phyloP scores from a whole-genome alignment of 2,113 vertebrate species.

The Camelus dromedarius region DNA sequence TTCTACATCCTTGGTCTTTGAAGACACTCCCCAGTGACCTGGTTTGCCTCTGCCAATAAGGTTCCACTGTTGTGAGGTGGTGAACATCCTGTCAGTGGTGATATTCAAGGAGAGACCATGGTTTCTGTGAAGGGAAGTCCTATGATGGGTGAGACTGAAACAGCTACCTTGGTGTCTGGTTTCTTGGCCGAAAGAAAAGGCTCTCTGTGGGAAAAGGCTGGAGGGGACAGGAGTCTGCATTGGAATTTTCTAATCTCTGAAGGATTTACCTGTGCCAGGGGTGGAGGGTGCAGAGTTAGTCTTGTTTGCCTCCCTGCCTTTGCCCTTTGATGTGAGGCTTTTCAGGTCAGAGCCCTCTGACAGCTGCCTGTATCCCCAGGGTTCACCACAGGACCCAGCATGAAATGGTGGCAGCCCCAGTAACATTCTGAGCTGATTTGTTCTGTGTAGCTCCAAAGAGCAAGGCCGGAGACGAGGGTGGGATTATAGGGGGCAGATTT shows the following conservation, averaged over 20 bases:
- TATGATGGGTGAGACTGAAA: slow-evolving; percentile 66
- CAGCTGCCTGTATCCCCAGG: background rate
- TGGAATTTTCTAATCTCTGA: background rate
- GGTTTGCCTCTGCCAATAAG: slow-evolving; percentile 56
- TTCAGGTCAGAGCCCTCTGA: background rate
- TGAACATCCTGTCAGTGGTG: slow-evolving; percentile 38
- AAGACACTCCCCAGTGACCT: slow-evolving; percentile 71
- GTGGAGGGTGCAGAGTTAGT: background rate
- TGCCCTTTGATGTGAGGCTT: background rate
- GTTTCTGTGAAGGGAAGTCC: slow-evolving; percentile 69
- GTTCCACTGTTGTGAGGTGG: slow-evolving; percentile 36
- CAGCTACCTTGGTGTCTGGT: background rate
- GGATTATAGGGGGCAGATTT: background rate
- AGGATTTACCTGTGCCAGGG: background rate
- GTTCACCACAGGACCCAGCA: background rate
- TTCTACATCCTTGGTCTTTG: slow-evolving; percentile 55
- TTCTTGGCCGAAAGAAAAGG: slow-evolving; percentile 6
- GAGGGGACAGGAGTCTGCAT: background rate
- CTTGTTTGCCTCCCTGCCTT: background rate
- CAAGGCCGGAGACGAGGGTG: background rate
- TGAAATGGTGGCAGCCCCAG: background rate
- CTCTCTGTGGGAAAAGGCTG: background rate
- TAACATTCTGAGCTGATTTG: slow-evolving; percentile 22
- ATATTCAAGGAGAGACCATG: slow-evolving; percentile 67
- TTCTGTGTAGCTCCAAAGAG: background rate